Percentiles rank a stretch among this genome's conserved stretches.
Evolutionary conservation across 1,140 invertebrate genomes (phyloP).

Genomic region (Solenopsis invicta): DNA sequence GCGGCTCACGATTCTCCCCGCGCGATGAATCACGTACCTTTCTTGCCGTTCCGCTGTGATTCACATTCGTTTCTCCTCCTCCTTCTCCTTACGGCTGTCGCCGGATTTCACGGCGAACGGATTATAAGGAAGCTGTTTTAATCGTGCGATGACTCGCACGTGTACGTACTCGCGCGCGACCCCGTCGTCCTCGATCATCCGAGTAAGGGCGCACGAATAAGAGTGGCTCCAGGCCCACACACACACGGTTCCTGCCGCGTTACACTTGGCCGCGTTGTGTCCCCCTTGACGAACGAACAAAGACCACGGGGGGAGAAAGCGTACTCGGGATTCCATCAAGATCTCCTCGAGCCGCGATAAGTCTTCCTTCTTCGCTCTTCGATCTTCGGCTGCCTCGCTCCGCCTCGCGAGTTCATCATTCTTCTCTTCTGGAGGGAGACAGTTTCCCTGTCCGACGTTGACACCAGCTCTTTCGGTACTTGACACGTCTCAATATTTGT

Average conservation of each 20-base stretch:
- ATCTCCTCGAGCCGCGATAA: background rate
- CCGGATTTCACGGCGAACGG: slow-evolving; percentile 15
- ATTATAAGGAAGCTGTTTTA: slow-evolving; percentile 44
- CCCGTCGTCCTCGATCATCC: slow-evolving; percentile 14
- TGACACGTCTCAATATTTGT: no score
- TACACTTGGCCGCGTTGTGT: no score
- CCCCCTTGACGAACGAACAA: slow-evolving; percentile 24
- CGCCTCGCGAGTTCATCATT: no score
- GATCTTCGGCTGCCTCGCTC: no score
- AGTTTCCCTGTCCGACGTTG: background rate
- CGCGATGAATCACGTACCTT: slow-evolving; percentile 47
- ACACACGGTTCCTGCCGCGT: no score
- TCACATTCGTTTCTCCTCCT: slow-evolving; percentile 24
- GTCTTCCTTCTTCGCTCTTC: background rate
- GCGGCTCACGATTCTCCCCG: background rate
- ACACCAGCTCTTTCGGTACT: background rate
- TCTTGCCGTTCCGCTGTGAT: slow-evolving; percentile 36
- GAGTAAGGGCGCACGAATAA: background rate
- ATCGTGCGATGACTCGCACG: slow-evolving; percentile 5
- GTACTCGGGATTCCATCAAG: background rate
- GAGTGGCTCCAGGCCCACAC: no score
- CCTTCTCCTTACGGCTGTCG: background rate
- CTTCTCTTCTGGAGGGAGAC: background rate
- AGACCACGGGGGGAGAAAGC: background rate
- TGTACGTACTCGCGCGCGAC: slow-evolving; percentile 10